Conservation (phyloP, 2,113 vertebrate species). For the Sclerurus mexicanus region DNA sequence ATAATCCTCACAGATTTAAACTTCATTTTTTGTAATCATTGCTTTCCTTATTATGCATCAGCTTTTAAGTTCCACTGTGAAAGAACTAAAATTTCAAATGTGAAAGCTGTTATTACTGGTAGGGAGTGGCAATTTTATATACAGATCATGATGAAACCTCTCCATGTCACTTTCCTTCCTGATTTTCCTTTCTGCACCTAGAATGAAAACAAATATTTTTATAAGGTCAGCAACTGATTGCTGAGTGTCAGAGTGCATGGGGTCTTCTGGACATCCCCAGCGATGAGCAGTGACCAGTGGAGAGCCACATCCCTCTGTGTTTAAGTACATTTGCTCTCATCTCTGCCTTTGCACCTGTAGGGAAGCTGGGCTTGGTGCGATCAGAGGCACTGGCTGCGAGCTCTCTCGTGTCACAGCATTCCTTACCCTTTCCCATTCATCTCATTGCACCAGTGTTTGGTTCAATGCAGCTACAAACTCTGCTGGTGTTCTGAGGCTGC, state of each 20-base stretch:
- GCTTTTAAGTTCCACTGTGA: neutral
- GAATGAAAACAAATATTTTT: neutral
- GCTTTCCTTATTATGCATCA: neutral
- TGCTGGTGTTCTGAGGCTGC: neutral
- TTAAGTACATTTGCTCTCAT: neutral
- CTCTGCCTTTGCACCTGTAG: neutral
- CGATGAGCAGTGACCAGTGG: accelerated
- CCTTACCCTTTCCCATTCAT: neutral
- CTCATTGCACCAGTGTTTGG: neutral
- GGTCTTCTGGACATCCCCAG: neutral
- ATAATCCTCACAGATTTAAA: neutral
- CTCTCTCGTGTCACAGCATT: neutral
- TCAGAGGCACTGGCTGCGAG: neutral
- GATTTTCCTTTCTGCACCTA: neutral
- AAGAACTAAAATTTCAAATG: neutral
- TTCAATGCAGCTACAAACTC: neutral
- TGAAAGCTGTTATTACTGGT: neutral
- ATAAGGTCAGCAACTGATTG: neutral
- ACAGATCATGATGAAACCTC: neutral
- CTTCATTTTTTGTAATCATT: neutral
- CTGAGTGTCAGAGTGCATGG: neutral
- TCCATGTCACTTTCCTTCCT: neutral
- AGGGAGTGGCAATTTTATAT: neutral
- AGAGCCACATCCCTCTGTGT: neutral
- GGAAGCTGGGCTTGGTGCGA: neutral